phyloP scores from a whole-genome alignment of 2,113 vertebrate genomes.

The Xyrauchen texanus region DNA sequence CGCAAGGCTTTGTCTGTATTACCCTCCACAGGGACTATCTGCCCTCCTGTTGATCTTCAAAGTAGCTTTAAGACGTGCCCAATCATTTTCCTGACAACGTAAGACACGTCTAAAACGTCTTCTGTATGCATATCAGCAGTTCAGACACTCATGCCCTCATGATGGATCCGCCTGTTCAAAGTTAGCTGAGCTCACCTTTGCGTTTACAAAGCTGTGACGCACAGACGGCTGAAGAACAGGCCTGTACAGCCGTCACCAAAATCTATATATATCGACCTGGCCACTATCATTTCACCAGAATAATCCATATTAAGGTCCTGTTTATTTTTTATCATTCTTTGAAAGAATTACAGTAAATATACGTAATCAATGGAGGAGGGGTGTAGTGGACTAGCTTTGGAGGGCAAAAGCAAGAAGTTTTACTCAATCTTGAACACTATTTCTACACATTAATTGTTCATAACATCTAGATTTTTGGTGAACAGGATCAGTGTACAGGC shows the following conservation, averaged over 20 bases:
- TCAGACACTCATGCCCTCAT: not conserved
- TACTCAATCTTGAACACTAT: not conserved
- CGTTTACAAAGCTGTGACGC: not conserved
- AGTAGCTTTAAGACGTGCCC: slow-evolving; percentile 21
- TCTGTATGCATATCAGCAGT: slow-evolving; percentile 34
- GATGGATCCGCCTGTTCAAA: not conserved
- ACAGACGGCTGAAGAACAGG: slow-evolving; percentile 6
- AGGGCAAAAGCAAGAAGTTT: not conserved
- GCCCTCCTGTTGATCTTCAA: slow-evolving; percentile 2
- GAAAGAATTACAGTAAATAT: too few species aligned
- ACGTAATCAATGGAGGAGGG: too few species aligned
- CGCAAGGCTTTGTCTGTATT: not conserved
- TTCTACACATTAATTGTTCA: too few species aligned
- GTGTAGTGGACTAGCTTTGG: too few species aligned
- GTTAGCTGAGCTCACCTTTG: not conserved
- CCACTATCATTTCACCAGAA: too few species aligned
- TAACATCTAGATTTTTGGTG: not conserved
- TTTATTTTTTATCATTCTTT: too few species aligned
- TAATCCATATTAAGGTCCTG: too few species aligned
- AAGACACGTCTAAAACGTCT: slow-evolving; percentile 37
- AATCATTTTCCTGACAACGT: slow-evolving; percentile 50
- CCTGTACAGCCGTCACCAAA: not conserved
- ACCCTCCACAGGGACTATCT: not conserved
- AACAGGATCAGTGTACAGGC: slow-evolving; percentile 1
- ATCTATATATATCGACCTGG: too few species aligned